phyloP scores from a whole-genome alignment of 2,797 vertebrate genomes.

The Tauraco hartlaubi region DNA sequence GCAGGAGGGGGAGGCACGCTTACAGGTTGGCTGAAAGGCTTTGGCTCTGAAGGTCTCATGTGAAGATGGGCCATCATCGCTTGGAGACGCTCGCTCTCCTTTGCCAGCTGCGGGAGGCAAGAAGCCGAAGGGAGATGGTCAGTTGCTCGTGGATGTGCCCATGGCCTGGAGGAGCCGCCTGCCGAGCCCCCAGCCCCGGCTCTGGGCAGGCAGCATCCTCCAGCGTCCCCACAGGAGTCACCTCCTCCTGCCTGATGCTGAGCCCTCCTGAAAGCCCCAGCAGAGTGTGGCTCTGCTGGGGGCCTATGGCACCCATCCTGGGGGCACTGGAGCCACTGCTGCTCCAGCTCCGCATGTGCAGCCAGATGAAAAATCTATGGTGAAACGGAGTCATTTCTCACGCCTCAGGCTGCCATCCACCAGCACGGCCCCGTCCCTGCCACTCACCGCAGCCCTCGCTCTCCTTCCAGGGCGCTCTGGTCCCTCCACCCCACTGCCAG shows the following conservation, averaged over 20 bases:
- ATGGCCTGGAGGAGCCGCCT: background rate
- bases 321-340: accelerated
- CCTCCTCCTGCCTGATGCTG: accelerated
- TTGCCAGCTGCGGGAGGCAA: constrained; percentile 87
- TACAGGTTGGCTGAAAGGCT: constrained; percentile 97
- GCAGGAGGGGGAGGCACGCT: constrained; percentile 49
- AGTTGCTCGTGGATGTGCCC: background rate
- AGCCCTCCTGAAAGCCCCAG: background rate
- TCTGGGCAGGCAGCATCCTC: background rate
- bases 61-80: constrained; percentile 99
- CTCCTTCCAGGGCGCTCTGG: background rate
- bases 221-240: background rate
- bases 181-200: accelerated
- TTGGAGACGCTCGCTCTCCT: constrained; percentile 97
- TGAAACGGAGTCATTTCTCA: background rate
- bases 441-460: background rate
- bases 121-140: background rate
- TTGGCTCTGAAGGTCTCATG: constrained; percentile 99
- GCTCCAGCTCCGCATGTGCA: accelerated
- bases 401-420: background rate
- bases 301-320: background rate
- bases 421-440: background rate
- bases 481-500: accelerated
- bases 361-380: background rate
- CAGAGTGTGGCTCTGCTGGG: accelerated